Conservation (phyloP, 2,888 invertebrate species). For the Erebia aethiops region DNA sequence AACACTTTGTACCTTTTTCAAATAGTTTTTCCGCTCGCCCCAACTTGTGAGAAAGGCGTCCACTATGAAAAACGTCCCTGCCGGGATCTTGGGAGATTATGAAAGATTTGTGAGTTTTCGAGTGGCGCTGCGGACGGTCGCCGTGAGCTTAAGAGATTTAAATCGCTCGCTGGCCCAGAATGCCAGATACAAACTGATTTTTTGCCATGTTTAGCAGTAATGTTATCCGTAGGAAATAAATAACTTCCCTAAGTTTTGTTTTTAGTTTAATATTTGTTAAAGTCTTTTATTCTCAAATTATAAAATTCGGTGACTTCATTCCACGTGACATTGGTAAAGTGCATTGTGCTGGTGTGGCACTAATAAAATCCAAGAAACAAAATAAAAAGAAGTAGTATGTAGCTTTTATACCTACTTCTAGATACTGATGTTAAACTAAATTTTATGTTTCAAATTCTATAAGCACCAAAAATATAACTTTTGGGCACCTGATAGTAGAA, state of each 20-base stretch:
- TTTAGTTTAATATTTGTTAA: background rate
- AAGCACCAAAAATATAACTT: too few species aligned
- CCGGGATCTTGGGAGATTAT: slow-evolving; percentile 76
- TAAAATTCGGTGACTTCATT: too few species aligned
- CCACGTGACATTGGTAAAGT: too few species aligned
- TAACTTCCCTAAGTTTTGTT: slow-evolving; percentile 4
- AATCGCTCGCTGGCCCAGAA: slow-evolving; percentile 80
- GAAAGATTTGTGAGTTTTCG: slow-evolving; percentile 82
- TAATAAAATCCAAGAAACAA: too few species aligned
- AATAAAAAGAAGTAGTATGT: too few species aligned
- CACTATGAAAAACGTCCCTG: slow-evolving; percentile 78
- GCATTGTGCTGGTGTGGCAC: too few species aligned
- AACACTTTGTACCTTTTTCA: slow-evolving; percentile 18
- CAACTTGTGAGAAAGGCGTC: slow-evolving; percentile 36
- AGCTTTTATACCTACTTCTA: too few species aligned
- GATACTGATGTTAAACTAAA: too few species aligned
- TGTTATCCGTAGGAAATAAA: slow-evolving; percentile 16
- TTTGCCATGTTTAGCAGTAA: slow-evolving; percentile 11
- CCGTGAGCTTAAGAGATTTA: slow-evolving; percentile 81
- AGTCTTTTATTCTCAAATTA: background rate
- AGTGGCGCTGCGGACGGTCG: slow-evolving; percentile 73
- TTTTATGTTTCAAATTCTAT: too few species aligned
- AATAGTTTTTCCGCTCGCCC: slow-evolving; percentile 35
- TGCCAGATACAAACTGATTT: slow-evolving; percentile 81
- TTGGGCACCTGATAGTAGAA: too few species aligned